Evolutionary conservation across 2,888 invertebrate genomes (phyloP).

Genomic region (Parnassius mnemosyne): DNA sequence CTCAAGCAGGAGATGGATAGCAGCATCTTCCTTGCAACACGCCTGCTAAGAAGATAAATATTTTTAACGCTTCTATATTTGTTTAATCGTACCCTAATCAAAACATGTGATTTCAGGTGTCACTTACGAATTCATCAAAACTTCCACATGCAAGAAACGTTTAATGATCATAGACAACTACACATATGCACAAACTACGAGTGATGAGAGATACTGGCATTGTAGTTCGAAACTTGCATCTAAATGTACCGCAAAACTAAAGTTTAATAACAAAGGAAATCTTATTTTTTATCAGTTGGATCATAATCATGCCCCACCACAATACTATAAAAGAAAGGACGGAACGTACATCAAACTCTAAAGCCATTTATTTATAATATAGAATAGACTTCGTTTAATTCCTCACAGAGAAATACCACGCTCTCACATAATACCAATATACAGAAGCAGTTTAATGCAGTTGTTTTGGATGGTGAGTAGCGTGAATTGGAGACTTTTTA

Average conservation of each 20-base stretch:
- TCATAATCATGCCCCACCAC: slow-evolving; percentile 47
- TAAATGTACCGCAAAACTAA: slow-evolving; percentile 31
- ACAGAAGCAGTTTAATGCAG: no score
- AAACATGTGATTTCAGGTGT: slow-evolving; percentile 3
- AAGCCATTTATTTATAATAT: not conserved
- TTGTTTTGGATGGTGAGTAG: no score
- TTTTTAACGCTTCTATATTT: no score
- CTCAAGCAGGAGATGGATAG: no score
- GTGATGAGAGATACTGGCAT: slow-evolving; percentile 31
- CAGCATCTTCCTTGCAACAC: no score
- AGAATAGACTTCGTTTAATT: no score
- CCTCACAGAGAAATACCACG: no score
- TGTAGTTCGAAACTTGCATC: slow-evolving; percentile 31
- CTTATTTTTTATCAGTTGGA: slow-evolving; percentile 36
- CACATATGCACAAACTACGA: slow-evolving; percentile 29
- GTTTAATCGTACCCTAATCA: no score
- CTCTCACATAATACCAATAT: no score
- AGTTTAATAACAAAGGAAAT: slow-evolving; percentile 32
- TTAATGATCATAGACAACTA: slow-evolving; percentile 34
- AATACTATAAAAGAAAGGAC: slow-evolving; percentile 28
- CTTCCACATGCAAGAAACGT: slow-evolving; percentile 28
- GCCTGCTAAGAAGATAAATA: no score
- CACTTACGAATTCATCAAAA: slow-evolving; percentile 27
- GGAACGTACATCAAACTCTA: slow-evolving; percentile 20
- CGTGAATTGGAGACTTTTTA: no score